Evolutionary conservation across 2,113 vertebrate genomes (phyloP).

Genomic region (Ciconia maguari): DNA sequence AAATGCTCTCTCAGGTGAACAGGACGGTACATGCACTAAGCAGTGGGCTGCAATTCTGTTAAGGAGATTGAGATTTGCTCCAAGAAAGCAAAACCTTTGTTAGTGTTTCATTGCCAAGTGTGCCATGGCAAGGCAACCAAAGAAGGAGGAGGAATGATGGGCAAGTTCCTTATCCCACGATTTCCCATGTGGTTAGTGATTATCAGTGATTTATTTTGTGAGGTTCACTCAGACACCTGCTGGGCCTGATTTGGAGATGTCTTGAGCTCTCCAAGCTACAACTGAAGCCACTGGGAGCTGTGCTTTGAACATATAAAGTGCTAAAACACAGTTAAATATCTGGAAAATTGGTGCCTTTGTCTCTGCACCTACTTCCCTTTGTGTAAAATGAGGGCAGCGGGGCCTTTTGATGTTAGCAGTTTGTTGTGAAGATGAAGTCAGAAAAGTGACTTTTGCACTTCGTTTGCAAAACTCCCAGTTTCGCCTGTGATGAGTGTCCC

Average conservation of each 20-base stretch:
- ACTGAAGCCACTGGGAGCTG: background rate
- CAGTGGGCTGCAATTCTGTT: background rate
- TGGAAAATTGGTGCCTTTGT: background rate
- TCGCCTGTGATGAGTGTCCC: background rate
- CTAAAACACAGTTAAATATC: background rate
- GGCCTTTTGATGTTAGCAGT: background rate
- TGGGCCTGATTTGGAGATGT: background rate
- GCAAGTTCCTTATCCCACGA: background rate
- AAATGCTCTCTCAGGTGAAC: background rate
- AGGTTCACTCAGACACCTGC: background rate
- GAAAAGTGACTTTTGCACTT: background rate
- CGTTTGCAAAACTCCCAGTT: background rate
- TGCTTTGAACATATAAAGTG: background rate
- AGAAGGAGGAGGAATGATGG: background rate
- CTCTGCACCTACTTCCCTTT: background rate
- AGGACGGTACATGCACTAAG: fast-evolving
- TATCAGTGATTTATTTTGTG: background rate
- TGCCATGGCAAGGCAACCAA: background rate
- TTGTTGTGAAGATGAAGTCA: background rate
- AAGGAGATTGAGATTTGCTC: background rate
- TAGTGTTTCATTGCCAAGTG: background rate
- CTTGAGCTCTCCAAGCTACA: background rate
- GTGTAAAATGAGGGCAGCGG: background rate
- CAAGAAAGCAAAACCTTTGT: background rate
- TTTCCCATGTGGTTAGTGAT: background rate